Evolutionary conservation across 2,797 vertebrate genomes (phyloP).

Genomic region (Alosa sapidissima): DNA sequence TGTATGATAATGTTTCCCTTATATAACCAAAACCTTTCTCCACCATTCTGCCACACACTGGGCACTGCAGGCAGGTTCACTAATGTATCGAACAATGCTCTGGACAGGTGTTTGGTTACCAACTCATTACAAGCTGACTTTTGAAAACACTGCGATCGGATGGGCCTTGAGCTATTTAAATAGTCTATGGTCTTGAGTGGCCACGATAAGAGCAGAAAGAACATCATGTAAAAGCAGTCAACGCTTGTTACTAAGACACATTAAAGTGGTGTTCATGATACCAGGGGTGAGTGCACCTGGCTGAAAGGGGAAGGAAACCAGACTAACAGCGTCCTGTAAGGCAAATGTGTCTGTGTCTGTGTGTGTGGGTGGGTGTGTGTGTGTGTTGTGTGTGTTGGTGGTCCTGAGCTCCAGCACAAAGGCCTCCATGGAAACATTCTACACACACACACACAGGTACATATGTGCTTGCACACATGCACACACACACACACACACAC

Average conservation of each 20-base stretch:
- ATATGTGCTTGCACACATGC: background rate
- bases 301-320: constrained; percentile 32
- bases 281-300: background rate
- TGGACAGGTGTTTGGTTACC: background rate
- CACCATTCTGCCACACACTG: background rate
- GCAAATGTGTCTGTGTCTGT: constrained; percentile 13
- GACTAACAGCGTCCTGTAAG: constrained; percentile 31
- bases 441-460: constrained; percentile 11
- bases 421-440: constrained; percentile 31
- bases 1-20: no score
- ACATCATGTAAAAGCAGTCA: background rate
- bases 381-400: constrained; percentile 4
- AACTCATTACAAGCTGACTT: background rate
- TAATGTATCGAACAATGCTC: background rate
- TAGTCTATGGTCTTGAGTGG: background rate
- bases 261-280: background rate
- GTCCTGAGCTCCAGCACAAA: constrained; percentile 44
- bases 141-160: background rate
- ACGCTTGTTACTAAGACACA: background rate
- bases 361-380: background rate
- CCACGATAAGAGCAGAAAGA: background rate
- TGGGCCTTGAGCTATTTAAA: no score
- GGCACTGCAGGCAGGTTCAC: background rate
- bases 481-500: constrained; percentile 23
- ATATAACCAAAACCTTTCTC: background rate